These are phyloP conservation scores for Melitaea athalia DNA, from an alignment of 2,888 invertebrate species.

Conservation along the genomic window DNA sequence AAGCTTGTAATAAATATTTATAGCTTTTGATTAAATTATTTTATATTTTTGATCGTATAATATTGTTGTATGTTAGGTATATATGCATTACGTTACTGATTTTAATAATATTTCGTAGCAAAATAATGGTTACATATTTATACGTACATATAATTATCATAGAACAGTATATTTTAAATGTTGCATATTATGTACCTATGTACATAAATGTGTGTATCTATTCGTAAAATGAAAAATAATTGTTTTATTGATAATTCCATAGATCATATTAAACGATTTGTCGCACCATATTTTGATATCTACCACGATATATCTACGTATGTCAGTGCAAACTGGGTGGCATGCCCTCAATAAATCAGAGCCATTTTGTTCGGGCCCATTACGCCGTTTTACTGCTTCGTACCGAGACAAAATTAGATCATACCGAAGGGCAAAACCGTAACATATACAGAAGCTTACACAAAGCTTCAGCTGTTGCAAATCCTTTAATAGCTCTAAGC, in stretches of 20 bases:
- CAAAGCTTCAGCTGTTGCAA: conserved; percentile 66
- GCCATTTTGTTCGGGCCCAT: conserved; percentile 75
- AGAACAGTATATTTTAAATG: too few relatives aligned
- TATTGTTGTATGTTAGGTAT: too few relatives aligned
- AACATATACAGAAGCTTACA: conserved; percentile 44
- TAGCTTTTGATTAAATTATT: too few relatives aligned
- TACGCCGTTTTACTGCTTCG: conserved; percentile 76
- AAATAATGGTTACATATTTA: too few relatives aligned
- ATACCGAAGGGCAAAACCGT: conserved; percentile 66
- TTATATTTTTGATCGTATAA: too few relatives aligned
- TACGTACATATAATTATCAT: too few relatives aligned
- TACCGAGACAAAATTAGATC: conserved; percentile 77
- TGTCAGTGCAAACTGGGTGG: conserved; percentile 57
- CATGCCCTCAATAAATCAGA: conserved; percentile 50
- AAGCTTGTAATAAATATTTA: too few relatives aligned
- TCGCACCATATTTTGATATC: conserved; percentile 43
- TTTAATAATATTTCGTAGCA: too few relatives aligned
- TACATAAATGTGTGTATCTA: neutral
- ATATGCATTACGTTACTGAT: too few relatives aligned
- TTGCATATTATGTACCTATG: too few relatives aligned
- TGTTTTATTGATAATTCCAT: neutral
- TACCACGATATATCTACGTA: conserved; percentile 73
- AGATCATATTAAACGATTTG: conserved; percentile 5
- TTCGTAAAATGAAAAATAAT: neutral
- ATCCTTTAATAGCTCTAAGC: conserved; percentile 67